Evolutionary conservation across 2,888 invertebrate species (phyloP).

Genomic region (Chrysolina oricalcia): DNA sequence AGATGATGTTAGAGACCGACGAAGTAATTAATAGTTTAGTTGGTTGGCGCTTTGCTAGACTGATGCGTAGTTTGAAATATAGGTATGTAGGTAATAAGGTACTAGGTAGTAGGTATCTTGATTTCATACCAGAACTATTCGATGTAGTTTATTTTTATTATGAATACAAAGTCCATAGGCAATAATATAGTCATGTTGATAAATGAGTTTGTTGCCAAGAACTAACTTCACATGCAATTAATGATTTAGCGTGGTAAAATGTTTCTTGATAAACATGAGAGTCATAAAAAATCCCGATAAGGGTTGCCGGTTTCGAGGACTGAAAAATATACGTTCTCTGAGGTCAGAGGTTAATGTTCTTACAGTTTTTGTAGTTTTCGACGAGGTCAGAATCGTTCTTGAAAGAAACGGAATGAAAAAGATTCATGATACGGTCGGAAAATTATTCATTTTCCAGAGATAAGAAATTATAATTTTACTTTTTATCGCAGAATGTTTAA

Average conservation of each 20-base stretch:
- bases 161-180: background rate
- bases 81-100: too few species aligned
- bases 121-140: too few species aligned
- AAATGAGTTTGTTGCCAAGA: conserved; percentile 13
- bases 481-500: conserved; percentile 39
- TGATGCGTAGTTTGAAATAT: too few species aligned
- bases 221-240: conserved; percentile 49
- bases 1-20: too few species aligned
- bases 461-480: conserved; percentile 34
- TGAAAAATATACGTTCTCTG: conserved; percentile 28
- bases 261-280: conserved; percentile 39
- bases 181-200: background rate
- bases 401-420: conserved; percentile 22
- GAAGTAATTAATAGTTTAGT: too few species aligned
- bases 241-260: conserved; percentile 40
- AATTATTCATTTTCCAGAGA: conserved; percentile 39
- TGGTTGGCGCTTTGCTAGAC: too few species aligned
- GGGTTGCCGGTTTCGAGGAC: conserved; percentile 18
- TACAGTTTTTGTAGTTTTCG: conserved; percentile 35
- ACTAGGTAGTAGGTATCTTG: too few species aligned
- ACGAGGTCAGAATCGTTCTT: conserved; percentile 30
- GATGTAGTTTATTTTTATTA: background rate
- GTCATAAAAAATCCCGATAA: conserved; percentile 31
- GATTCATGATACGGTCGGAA: conserved; percentile 31
- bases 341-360: conserved; percentile 35